Percentiles rank a stretch among this genome's conserved stretches.
phyloP scores from a whole-genome alignment of 2,888 invertebrate genomes.

The Tortrix viridana region DNA sequence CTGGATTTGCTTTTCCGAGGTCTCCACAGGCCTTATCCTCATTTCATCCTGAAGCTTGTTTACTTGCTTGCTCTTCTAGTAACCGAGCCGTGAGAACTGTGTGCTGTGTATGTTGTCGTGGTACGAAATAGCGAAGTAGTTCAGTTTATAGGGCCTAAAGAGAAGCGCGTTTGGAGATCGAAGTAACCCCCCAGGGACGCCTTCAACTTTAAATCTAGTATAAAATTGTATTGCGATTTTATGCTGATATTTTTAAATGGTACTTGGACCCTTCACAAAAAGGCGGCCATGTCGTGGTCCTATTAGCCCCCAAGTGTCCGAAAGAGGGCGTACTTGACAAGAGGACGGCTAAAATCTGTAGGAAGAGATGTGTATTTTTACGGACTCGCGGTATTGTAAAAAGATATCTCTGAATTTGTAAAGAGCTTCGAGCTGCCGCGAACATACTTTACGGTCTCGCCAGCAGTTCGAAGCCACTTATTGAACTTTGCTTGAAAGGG shows the following conservation, averaged over 20 bases:
- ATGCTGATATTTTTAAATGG: constrained; percentile 14
- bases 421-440: not conserved
- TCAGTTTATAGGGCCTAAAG: too few relatives aligned
- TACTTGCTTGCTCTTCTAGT: constrained; percentile 27
- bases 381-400: not conserved
- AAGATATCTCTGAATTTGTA: constrained; percentile 1
- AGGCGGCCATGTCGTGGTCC: not conserved
- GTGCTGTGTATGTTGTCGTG: not conserved
- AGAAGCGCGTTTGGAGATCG: too few relatives aligned
- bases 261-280: not conserved
- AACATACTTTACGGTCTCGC: not conserved
- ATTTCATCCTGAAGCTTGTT: constrained; percentile 25
- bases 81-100: not conserved
- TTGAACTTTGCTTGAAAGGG: not conserved
- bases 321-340: constrained; percentile 13
- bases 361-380: not conserved
- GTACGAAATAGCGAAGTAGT: too few relatives aligned
- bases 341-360: constrained; percentile 17
- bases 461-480: not conserved
- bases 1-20: constrained; percentile 39
- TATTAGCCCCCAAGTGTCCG: constrained; percentile 12
- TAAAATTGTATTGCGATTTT: constrained; percentile 1
- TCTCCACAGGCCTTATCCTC: constrained; percentile 20
- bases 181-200: too few relatives aligned
- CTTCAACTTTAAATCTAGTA: not conserved